Evolutionary conservation across 2,888 invertebrate genomes (phyloP), one percentile per base, ranked within the genome.

Genomic region (Sesia apiformis): DNA sequence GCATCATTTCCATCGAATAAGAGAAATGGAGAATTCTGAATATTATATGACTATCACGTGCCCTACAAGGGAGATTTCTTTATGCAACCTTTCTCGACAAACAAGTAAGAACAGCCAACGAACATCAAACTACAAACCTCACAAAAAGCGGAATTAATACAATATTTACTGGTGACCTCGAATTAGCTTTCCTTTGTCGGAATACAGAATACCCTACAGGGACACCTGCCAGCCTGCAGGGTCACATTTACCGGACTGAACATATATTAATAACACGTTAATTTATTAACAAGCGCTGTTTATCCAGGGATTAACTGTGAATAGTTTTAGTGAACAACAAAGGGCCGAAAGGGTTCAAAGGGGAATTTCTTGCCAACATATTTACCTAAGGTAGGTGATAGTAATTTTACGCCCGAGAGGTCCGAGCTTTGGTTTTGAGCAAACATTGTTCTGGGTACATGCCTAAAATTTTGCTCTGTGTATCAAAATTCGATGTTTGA

Each of bases 251-350:
- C 56, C 56, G 59, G 57, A 57, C 59, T 56, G 55, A 83, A 79
- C 86, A 88, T 85, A 87, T 89, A 89, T 88, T 89, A 89, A 89
- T 89, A 89, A 87, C 84, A 76, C 82, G 81, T 81, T 88, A 88
- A 89, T 88, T 87, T 87, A 88, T 87, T 86, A 89, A 87, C 87
- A 82, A 85, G 81, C 81, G 79, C 81, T 88, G 88, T 88, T 87
- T 89, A 87, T 86, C 84, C 86, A 78, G 81, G 84, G 88, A 88
- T 89, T 87, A 88, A 81, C 87, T 81, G 85, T 78, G 86, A 88
- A 89, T 89, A 89, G 88, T 89, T 89, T 87, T 84, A 87, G 88
- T 87, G 83, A 79, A 88, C 85, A 88, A 88, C 88, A 89, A 89
- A 88, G 88, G 87, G 74, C 78, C 71, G 74, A 76, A 81, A 85